These are phyloP conservation scores for Pantherophis alleghaniensis DNA, from an alignment of 2,797 vertebrate species.

Conservation along the genomic window DNA sequence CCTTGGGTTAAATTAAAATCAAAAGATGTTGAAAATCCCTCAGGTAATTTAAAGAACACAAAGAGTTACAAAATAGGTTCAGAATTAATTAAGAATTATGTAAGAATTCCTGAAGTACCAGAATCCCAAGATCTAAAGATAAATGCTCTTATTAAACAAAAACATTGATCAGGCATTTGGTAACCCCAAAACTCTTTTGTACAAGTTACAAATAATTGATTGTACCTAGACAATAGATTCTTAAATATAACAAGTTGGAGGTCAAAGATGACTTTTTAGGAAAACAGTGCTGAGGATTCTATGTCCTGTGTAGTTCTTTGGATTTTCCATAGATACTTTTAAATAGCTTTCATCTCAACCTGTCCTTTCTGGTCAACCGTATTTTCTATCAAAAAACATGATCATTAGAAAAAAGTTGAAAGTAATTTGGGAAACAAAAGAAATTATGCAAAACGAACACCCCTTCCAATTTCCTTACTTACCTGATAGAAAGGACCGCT, in stretches of 20 bases:
- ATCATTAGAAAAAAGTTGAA: background rate
- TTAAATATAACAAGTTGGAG: background rate
- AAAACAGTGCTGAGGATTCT: background rate
- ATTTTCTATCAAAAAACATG: background rate
- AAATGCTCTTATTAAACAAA: too few species aligned
- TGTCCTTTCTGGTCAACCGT: background rate
- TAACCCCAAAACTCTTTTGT: background rate
- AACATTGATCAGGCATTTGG: too few species aligned
- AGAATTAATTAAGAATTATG: too few species aligned
- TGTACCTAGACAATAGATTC: background rate
- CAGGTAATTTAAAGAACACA: too few species aligned
- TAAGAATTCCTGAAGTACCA: background rate
- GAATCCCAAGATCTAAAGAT: background rate
- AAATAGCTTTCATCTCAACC: background rate
- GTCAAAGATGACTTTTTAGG: background rate
- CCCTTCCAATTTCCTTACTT: background rate
- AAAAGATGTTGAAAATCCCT: too few species aligned
- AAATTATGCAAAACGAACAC: background rate
- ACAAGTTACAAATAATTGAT: background rate
- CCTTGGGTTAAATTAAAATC: too few species aligned
- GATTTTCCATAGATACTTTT: background rate
- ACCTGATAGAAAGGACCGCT: background rate
- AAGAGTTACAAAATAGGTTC: too few species aligned
- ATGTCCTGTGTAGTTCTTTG: background rate
- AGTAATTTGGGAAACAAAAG: background rate